These are phyloP conservation scores for Bruchidius siliquastri DNA, from an alignment of 2,888 invertebrate genomes.

Conservation along the genomic window DNA sequence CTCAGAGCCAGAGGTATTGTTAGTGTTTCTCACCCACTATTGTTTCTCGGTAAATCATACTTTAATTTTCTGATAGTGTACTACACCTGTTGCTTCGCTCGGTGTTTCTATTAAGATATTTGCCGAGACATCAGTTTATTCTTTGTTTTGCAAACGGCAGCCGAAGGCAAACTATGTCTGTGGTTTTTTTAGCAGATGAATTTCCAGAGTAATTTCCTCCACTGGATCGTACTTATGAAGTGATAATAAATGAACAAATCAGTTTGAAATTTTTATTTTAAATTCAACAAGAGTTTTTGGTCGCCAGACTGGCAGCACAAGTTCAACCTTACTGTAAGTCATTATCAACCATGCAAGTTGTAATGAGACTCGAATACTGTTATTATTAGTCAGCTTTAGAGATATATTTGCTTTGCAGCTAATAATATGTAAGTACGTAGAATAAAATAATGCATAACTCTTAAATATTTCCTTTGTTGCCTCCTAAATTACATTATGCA, in stretches of 20 bases:
- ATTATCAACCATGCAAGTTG: too few species aligned
- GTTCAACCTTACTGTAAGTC: too few species aligned
- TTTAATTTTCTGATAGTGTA: conserved; percentile 35
- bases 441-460: too few species aligned
- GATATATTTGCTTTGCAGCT: too few species aligned
- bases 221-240: not conserved
- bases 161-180: not conserved
- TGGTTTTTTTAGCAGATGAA: not conserved
- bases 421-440: too few species aligned
- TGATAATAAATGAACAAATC: not conserved
- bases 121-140: conserved; percentile 11
- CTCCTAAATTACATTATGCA: too few species aligned
- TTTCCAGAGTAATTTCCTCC: not conserved
- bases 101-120: conserved; percentile 12
- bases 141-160: not conserved
- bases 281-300: too few species aligned
- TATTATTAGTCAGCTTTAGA: too few species aligned
- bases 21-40: conserved; percentile 40
- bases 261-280: not conserved
- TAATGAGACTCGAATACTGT: too few species aligned
- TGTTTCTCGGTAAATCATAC: conserved; percentile 40
- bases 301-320: too few species aligned
- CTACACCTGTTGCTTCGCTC: conserved; percentile 22
- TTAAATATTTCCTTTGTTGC: too few species aligned
- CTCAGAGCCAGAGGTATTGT: conserved; percentile 35